Evolutionary conservation across 1,140 invertebrate genomes (phyloP).

Genomic region (Agrilus planipennis): DNA sequence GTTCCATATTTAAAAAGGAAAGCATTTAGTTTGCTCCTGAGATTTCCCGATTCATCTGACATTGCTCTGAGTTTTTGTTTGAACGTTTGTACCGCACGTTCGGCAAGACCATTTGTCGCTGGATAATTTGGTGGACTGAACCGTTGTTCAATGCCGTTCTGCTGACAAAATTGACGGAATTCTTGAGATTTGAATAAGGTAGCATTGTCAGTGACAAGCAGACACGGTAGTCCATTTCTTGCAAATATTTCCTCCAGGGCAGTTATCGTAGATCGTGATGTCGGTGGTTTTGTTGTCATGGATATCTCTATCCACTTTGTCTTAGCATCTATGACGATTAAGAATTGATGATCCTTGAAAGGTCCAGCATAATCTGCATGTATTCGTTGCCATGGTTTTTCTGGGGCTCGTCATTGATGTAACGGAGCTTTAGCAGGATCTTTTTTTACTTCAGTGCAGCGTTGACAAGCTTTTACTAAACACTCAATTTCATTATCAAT

Average conservation of each 20-base stretch:
- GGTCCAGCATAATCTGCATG: conserved; percentile 20
- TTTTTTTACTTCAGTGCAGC: conserved; percentile 13
- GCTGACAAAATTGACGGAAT: conserved; percentile 19
- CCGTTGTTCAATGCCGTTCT: conserved; percentile 21
- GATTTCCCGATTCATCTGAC: conserved; percentile 9
- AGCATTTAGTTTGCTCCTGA: conserved; percentile 11
- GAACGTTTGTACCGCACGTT: conserved; percentile 27
- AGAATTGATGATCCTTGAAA: conserved; percentile 10
- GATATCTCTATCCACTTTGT: conserved; percentile 28
- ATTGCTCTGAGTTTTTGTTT: conserved; percentile 20
- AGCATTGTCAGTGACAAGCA: conserved; percentile 24
- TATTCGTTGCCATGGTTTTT: conserved; percentile 16
- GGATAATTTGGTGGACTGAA: conserved; percentile 24
- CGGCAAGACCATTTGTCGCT: conserved; percentile 25
- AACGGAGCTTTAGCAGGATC: conserved; percentile 13
- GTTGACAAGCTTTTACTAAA: conserved; percentile 15
- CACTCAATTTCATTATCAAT: conserved; percentile 25
- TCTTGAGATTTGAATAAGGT: conserved; percentile 21
- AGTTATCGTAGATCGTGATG: conserved; percentile 8
- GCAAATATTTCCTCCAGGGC: conserved; percentile 16
- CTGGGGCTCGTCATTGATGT: conserved; percentile 16
- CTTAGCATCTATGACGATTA: conserved; percentile 24
- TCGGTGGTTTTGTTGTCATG: conserved; percentile 7
- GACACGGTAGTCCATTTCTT: conserved; percentile 20
- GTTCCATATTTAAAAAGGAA: conserved; percentile 20